A percentile compares a stretch with the other conserved stretches of the same genome.
Conservation (phyloP, 2,113 vertebrate genomes). For the Henicopernis longicauda region DNA sequence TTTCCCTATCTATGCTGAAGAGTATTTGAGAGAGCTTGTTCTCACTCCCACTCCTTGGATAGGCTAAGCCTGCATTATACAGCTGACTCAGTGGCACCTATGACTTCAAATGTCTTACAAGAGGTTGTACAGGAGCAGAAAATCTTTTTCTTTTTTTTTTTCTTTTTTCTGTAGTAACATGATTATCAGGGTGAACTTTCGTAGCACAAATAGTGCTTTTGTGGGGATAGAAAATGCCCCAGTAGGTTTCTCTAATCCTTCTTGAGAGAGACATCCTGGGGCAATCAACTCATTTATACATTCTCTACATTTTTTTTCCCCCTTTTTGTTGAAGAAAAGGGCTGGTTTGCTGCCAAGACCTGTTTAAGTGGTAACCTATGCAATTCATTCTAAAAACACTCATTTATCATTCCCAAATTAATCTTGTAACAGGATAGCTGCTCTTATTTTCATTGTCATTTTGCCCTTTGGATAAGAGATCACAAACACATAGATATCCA, state of each 20-base stretch:
- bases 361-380: constrained; percentile 61
- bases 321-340: background rate
- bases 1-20: background rate
- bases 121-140: constrained; percentile 16
- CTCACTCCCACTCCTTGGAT: background rate
- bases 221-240: constrained; percentile 47
- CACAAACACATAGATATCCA: constrained; percentile 18
- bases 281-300: constrained; percentile 63
- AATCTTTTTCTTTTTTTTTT: background rate
- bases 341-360: constrained; percentile 62
- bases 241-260: constrained; percentile 61
- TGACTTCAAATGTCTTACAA: background rate
- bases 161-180: constrained; percentile 10
- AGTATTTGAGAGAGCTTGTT: background rate
- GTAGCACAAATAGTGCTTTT: constrained; percentile 54
- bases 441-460: constrained; percentile 49
- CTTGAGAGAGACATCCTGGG: constrained; percentile 68
- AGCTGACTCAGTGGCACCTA: background rate
- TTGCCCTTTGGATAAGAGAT: constrained; percentile 52
- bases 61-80: background rate
- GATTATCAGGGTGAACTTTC: constrained; percentile 15
- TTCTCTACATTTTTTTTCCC: constrained; percentile 38
- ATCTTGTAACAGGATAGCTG: constrained; percentile 50
- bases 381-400: constrained; percentile 63
- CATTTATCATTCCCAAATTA: constrained; percentile 71